phyloP scores from a whole-genome alignment of 2,797 vertebrate genomes.

The Xenopus petersii region DNA sequence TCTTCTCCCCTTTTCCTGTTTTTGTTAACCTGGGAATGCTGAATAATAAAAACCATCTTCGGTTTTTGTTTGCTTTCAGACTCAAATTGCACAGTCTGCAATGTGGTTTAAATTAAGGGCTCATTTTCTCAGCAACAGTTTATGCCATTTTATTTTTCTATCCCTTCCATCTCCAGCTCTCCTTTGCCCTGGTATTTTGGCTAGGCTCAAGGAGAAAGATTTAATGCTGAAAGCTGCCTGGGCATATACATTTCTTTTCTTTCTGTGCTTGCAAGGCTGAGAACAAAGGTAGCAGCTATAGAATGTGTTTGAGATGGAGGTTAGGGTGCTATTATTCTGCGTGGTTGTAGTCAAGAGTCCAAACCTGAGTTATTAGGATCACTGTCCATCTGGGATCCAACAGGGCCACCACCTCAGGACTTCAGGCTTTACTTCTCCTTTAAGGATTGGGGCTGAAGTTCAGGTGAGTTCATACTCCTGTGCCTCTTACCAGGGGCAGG shows the following conservation, averaged over 20 bases:
- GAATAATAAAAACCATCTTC: slow-evolving; percentile 48
- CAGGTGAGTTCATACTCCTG: no score
- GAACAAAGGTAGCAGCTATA: no score
- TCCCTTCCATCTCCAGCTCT: neutral
- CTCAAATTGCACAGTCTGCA: slow-evolving; percentile 43
- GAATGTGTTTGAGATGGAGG: no score
- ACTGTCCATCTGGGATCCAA: no score
- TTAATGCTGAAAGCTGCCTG: neutral
- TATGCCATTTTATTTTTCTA: slow-evolving; percentile 11
- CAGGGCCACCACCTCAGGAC: no score
- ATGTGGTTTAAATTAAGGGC: slow-evolving; percentile 42
- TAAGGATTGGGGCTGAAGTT: no score
- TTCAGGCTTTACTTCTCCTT: no score
- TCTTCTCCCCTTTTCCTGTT: slow-evolving; percentile 42
- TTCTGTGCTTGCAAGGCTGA: neutral
- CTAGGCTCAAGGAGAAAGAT: slow-evolving; percentile 1
- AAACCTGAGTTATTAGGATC: no score
- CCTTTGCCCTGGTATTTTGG: slow-evolving; percentile 14
- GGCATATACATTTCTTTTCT: neutral
- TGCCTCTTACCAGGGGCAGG: no score
- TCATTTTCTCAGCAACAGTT: slow-evolving; percentile 43
- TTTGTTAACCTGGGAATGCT: slow-evolving; percentile 48
- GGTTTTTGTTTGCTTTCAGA: slow-evolving; percentile 43
- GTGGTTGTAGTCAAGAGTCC: no score
- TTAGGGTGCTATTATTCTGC: no score